A percentile compares a stretch with the other conserved stretches of the same genome.
phyloP scores from a whole-genome alignment of 2,888 invertebrate species.

The Teinopalpus imperialis region DNA sequence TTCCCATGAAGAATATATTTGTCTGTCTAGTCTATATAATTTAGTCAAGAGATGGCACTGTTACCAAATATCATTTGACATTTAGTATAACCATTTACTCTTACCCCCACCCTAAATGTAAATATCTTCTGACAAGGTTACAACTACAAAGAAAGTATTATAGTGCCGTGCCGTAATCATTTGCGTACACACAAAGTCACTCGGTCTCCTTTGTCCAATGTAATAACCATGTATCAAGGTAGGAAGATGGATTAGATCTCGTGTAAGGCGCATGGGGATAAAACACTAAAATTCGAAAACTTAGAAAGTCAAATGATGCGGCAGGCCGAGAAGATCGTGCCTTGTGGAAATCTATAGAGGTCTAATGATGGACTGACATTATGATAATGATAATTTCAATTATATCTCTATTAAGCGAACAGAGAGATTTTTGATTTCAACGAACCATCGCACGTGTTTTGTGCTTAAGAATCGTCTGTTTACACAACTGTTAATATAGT shows the following conservation, averaged over 20 bases:
- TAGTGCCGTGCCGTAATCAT: no score
- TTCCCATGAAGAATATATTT: no score
- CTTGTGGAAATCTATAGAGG: slow-evolving; percentile 2
- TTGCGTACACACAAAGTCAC: no score
- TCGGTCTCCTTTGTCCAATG: no score
- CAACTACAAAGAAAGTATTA: no score
- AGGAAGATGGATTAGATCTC: no score
- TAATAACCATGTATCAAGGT: no score
- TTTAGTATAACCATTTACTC: background rate
- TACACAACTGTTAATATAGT: background rate
- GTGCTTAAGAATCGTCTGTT: background rate
- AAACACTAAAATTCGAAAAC: no score
- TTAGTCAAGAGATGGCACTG: slow-evolving; percentile 1
- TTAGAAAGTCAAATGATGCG: slow-evolving; percentile 15
- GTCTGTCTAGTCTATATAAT: no score
- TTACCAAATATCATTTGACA: background rate
- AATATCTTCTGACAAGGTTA: no score
- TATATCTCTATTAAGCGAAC: background rate
- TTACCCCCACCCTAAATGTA: background rate
- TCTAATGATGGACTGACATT: slow-evolving; percentile 6
- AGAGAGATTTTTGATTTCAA: background rate
- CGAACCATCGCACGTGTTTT: background rate
- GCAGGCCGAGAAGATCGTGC: slow-evolving; percentile 4
- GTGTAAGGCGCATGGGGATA: no score
- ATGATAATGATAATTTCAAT: slow-evolving; percentile 12